Percentiles rank a stretch among this genome's conserved stretches.
These are phyloP conservation scores for Zaprionus capensis DNA, from an alignment of 1,140 invertebrate species.

Conservation along the genomic window DNA sequence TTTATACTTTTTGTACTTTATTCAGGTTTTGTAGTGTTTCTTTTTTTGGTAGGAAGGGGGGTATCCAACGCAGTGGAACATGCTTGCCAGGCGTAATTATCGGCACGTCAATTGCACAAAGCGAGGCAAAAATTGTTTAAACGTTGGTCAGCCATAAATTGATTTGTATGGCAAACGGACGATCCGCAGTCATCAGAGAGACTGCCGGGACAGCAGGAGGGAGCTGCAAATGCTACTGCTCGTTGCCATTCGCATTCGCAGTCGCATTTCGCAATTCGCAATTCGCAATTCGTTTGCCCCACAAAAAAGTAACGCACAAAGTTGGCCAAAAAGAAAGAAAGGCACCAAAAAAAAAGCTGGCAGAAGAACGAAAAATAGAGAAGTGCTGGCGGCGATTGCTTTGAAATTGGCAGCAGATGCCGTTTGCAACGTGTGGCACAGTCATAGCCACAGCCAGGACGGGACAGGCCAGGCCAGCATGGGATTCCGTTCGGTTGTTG, in stretches of 20 bases:
- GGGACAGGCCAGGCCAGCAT: not conserved
- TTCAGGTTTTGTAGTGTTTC: not conserved
- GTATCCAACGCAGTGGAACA: slow-evolving; percentile 22
- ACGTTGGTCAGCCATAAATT: slow-evolving; percentile 76
- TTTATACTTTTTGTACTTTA: slow-evolving; percentile 1
- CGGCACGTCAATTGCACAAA: slow-evolving; percentile 83
- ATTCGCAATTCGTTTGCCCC: slow-evolving; percentile 1
- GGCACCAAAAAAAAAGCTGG: slow-evolving; percentile 24
- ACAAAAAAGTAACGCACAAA: slow-evolving; percentile 32
- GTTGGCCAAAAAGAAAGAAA: slow-evolving; percentile 24
- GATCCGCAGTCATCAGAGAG: slow-evolving; percentile 39
- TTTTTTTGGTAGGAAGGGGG: not conserved
- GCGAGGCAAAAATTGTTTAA: slow-evolving; percentile 75
- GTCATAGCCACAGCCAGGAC: not conserved
- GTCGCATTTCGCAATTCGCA: not conserved
- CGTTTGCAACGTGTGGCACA: slow-evolving; percentile 14
- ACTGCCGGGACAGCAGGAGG: not conserved
- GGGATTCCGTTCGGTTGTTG: slow-evolving; percentile 12
- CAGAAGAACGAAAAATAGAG: slow-evolving; percentile 9
- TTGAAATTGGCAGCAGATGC: slow-evolving; percentile 47
- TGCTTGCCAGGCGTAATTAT: slow-evolving; percentile 71
- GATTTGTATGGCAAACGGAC: slow-evolving; percentile 60
- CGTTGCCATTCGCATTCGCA: slow-evolving; percentile 2
- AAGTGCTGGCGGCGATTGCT: slow-evolving; percentile 48
- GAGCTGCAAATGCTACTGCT: not conserved